Percentiles rank a stretch among this genome's conserved stretches.
Conservation (phyloP, 2,888 invertebrate genomes). For the Tanypteryx hageni region DNA sequence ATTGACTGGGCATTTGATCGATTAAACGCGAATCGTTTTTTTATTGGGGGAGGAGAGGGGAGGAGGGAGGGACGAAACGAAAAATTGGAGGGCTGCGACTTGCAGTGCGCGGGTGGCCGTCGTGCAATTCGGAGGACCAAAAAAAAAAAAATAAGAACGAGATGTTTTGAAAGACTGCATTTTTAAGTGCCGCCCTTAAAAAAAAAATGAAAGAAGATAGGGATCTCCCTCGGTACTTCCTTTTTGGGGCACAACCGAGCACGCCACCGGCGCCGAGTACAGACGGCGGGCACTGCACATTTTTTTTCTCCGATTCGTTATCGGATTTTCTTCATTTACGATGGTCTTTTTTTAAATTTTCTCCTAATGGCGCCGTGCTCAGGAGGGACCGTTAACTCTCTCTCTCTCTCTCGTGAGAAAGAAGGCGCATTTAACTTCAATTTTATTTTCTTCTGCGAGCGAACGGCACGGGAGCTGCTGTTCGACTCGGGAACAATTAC, state of each 20-base stretch:
- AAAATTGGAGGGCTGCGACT: not conserved
- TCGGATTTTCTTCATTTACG: slow-evolving; percentile 51
- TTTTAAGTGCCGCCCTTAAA: not conserved
- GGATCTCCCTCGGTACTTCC: not conserved
- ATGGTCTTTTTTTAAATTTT: not conserved
- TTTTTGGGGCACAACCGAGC: not conserved
- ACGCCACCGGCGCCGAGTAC: slow-evolving; percentile 13
- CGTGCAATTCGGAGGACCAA: not conserved
- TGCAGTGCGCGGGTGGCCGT: not conserved
- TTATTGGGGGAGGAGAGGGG: not conserved
- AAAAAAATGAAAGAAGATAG: not conserved
- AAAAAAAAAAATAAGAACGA: not conserved
- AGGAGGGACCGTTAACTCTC: too few relatives aligned
- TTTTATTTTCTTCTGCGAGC: too few relatives aligned
- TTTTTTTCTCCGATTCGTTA: slow-evolving; percentile 49
- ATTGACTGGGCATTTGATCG: not conserved
- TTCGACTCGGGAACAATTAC: too few relatives aligned
- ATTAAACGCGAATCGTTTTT: not conserved
- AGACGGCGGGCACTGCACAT: not conserved
- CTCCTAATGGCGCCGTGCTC: too few relatives aligned
- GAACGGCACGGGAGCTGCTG: too few relatives aligned
- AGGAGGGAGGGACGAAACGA: not conserved
- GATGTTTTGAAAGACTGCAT: not conserved
- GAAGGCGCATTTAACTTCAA: too few relatives aligned
- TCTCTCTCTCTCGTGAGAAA: too few relatives aligned